These are phyloP conservation scores for Metopolophium dirhodum DNA, from an alignment of 1,140 invertebrate species.

Conservation along the genomic window DNA sequence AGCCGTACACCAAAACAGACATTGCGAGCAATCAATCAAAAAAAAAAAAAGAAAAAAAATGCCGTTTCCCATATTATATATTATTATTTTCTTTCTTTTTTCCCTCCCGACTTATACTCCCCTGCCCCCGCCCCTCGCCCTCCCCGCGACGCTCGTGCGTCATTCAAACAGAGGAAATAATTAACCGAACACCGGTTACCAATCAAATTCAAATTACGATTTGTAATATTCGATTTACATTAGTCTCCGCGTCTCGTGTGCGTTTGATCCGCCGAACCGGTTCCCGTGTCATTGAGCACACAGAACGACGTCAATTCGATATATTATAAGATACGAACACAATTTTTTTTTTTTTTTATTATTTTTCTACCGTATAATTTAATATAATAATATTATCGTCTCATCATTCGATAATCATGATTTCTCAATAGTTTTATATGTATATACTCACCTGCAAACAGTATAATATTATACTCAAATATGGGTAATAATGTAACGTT, in stretches of 20 bases:
- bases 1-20: slow-evolving; percentile 27
- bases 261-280: slow-evolving; percentile 53
- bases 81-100: slow-evolving; percentile 33
- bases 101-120: background rate
- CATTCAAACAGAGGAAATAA: slow-evolving; percentile 40
- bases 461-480: background rate
- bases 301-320: slow-evolving; percentile 10
- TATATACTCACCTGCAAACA: background rate
- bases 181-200: slow-evolving; percentile 49
- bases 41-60: slow-evolving; percentile 26
- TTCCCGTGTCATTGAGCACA: slow-evolving; percentile 36
- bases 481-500: background rate
- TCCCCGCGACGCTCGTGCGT: background rate
- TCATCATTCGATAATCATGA: slow-evolving; percentile 22
- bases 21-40: slow-evolving; percentile 49
- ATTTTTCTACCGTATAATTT: background rate
- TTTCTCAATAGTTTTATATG: background rate
- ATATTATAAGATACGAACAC: background rate
- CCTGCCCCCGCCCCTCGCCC: background rate
- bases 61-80: slow-evolving; percentile 21
- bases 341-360: background rate
- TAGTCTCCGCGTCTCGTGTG: background rate
- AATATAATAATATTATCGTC: background rate
- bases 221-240: slow-evolving; percentile 56
- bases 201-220: slow-evolving; percentile 55